These are phyloP conservation scores for Proisotoma minuta DNA, from an alignment of 2,888 invertebrate genomes.

Conservation along the genomic window DNA sequence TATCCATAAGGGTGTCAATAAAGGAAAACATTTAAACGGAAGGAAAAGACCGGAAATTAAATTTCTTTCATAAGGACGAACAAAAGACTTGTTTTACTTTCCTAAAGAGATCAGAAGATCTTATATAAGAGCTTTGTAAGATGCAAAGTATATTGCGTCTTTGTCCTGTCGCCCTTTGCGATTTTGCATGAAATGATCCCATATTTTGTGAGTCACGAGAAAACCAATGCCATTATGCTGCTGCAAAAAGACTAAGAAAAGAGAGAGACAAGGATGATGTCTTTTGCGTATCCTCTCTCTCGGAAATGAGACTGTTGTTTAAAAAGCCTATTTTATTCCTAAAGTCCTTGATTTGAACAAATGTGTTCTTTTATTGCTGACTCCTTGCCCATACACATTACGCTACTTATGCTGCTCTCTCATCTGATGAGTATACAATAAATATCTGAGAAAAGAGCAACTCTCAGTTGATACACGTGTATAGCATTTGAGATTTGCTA, in stretches of 20 bases:
- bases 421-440: too few relatives aligned
- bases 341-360: not conserved
- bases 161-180: too few relatives aligned
- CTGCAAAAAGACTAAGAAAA: not conserved
- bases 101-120: too few relatives aligned
- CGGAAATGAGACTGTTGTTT: not conserved
- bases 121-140: too few relatives aligned
- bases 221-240: not conserved
- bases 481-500: too few relatives aligned
- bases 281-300: not conserved
- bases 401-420: too few relatives aligned
- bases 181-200: too few relatives aligned
- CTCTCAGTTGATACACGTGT: too few relatives aligned
- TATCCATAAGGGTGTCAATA: not conserved
- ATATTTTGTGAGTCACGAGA: conserved; percentile 3
- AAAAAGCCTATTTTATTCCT: not conserved
- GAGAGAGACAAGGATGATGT: not conserved
- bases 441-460: too few relatives aligned
- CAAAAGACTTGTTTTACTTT: too few relatives aligned
- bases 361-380: not conserved
- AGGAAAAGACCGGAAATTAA: conserved; percentile 2
- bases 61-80: too few relatives aligned
- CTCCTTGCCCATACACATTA: not conserved
- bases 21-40: not conserved
- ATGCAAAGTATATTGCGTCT: too few relatives aligned